Percentiles rank a stretch among this genome's conserved stretches.
phyloP scores from a whole-genome alignment of 2,113 vertebrate genomes.

The Antechinus flavipes region DNA sequence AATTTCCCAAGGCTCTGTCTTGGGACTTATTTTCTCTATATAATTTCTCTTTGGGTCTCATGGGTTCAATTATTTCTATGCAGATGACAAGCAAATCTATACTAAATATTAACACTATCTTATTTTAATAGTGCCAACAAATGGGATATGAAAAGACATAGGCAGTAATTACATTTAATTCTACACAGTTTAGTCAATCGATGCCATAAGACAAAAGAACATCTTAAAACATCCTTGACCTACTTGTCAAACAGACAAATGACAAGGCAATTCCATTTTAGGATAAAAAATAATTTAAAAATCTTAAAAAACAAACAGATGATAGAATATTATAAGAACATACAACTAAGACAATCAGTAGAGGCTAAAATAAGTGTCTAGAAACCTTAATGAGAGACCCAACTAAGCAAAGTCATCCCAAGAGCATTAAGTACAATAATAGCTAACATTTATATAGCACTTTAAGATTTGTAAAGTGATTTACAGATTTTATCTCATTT shows the following conservation, averaged over 20 bases:
- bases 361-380: not conserved
- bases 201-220: not conserved
- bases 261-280: not conserved
- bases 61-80: not conserved
- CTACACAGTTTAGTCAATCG: not conserved
- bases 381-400: not conserved
- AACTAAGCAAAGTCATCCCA: not conserved
- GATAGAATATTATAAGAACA: not conserved
- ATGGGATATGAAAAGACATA: not conserved
- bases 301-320: not conserved
- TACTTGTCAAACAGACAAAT: not conserved
- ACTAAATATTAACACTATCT: not conserved
- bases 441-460: not conserved
- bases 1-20: not conserved
- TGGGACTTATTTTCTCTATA: not conserved
- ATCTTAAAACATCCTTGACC: not conserved
- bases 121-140: not conserved
- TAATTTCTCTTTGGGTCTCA: not conserved
- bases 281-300: not conserved
- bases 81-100: not conserved
- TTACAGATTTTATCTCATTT: not conserved
- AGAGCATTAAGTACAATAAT: not conserved
- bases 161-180: not conserved
- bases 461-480: not conserved
- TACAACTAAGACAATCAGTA: not conserved